Base-by-base conservation (phyloP, 1,140 invertebrate species). In the Calliopsis andreniformis region DNA sequence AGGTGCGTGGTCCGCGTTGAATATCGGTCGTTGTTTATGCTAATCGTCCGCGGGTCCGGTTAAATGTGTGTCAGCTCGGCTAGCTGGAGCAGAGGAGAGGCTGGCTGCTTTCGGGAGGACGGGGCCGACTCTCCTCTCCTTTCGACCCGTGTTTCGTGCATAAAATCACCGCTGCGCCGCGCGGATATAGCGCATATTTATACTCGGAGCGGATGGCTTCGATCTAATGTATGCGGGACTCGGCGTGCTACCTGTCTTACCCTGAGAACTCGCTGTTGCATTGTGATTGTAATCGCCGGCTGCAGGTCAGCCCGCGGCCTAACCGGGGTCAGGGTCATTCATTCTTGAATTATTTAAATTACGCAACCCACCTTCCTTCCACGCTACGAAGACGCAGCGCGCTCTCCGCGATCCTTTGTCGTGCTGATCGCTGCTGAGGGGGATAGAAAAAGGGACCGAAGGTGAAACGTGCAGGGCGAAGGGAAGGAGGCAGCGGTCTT, bases 321-420 rank as follows among this genome's bases (percentile, higher is more conserved):
- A 84, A 79, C 80, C 69, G 72, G 79, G 86, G 86, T 87, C 87
- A 86, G 87, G 86, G 86, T 86, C 83, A 78, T 82, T 86, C 83
- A 78, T 82, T 85, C 58, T 58, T 78, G 86, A 88, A 87, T 88
- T 87, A 88, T 87, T 88, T 87, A 87, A 87, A 87, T 87, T 87
- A 85, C 82, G 77, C 78, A 79, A 87, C 76, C 66, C 82, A 64
- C 63, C 53, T 73, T 78, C 75, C 67, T 67, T 67, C 62, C n/a
- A 66, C 35, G 42, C 72, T 63, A 42, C 16, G 42, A 16, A 25
- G 32, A 63, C 67, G 28, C 67, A 35, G 45, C 53, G 62, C 51
- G 30, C 25, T 6, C 18, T 39, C 12, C 55, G 42, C 42, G 59
- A 39, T 51, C 61, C 63, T 76, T 77, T 63, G 42, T 71, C 59